Evolutionary conservation across 1,140 invertebrate species (phyloP).

Genomic region (Diplogasteroides magnus): DNA sequence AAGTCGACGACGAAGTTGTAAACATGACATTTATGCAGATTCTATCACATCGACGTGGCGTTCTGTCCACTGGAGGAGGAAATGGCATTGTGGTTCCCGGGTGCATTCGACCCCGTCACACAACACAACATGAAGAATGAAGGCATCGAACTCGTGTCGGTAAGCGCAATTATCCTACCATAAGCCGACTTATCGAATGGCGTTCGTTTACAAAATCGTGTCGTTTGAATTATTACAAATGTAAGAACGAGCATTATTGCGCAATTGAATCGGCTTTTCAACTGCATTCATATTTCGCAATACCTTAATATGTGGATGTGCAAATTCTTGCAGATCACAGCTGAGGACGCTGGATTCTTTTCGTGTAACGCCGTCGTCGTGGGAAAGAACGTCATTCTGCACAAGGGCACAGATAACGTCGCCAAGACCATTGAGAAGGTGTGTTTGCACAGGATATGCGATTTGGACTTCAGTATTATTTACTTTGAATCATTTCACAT

Average conservation of each 20-base stretch:
- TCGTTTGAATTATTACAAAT: too few species aligned
- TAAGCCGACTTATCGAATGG: background rate
- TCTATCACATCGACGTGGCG: slow-evolving; percentile 55
- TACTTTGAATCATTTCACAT: too few species aligned
- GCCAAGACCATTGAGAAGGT: slow-evolving; percentile 14
- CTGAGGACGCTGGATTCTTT: slow-evolving; percentile 46
- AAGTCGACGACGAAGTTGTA: background rate
- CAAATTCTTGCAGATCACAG: slow-evolving; percentile 33
- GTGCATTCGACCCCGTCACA: slow-evolving; percentile 51
- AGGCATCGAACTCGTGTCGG: slow-evolving; percentile 34
- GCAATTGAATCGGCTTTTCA: too few species aligned
- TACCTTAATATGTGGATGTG: background rate
- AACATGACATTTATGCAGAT: slow-evolving; percentile 33
- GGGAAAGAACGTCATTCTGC: slow-evolving; percentile 50
- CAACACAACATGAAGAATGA: slow-evolving; percentile 53
- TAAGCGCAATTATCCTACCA: background rate
- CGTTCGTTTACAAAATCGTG: too few species aligned
- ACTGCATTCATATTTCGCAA: too few species aligned
- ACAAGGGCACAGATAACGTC: slow-evolving; percentile 28
- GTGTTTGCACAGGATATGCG: too few species aligned
- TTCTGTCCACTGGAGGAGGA: slow-evolving; percentile 51
- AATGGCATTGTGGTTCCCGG: slow-evolving; percentile 49
- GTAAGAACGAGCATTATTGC: too few species aligned
- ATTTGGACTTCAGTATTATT: too few species aligned
- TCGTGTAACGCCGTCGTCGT: slow-evolving; percentile 54